A percentile compares a stretch with the other conserved stretches of the same genome.
These are phyloP conservation scores for Hybos culiciformis DNA, from an alignment of 2,888 invertebrate genomes.

Conservation along the genomic window DNA sequence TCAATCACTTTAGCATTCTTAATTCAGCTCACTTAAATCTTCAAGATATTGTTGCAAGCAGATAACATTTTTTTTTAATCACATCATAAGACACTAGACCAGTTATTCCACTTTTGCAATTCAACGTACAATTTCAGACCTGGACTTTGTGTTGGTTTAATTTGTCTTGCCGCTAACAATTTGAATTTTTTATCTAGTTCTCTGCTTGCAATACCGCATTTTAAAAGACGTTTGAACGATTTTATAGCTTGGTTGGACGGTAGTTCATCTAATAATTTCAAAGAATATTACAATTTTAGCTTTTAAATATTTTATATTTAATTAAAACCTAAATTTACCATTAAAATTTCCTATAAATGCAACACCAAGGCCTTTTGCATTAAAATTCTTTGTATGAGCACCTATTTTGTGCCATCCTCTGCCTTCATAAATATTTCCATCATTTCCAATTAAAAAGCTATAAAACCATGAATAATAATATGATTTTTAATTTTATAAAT, in stretches of 20 bases:
- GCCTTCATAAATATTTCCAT: slow-evolving; percentile 52
- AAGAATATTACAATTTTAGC: too few relatives aligned
- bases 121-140: slow-evolving; percentile 36
- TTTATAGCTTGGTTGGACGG: slow-evolving; percentile 31
- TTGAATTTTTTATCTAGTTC: slow-evolving; percentile 34
- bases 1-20: too few relatives aligned
- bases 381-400: slow-evolving; percentile 45
- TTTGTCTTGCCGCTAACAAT: slow-evolving; percentile 38
- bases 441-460: slow-evolving; percentile 49
- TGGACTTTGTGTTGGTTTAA: slow-evolving; percentile 36
- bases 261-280: slow-evolving; percentile 26
- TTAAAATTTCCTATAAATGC: slow-evolving; percentile 44
- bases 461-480: too few relatives aligned
- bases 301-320: neutral
- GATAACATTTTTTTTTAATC: too few relatives aligned
- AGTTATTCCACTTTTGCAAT: slow-evolving; percentile 38
- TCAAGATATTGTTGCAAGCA: too few relatives aligned
- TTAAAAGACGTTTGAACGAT: slow-evolving; percentile 34
- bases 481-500: too few relatives aligned
- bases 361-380: slow-evolving; percentile 46
- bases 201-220: slow-evolving; percentile 34
- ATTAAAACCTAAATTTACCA: slow-evolving; percentile 25
- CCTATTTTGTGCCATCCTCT: slow-evolving; percentile 48
- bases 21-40: too few relatives aligned
- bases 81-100: too few relatives aligned